Evolutionary conservation across 2,113 vertebrate genomes (phyloP).

Genomic region (Leucopternis melanops): DNA sequence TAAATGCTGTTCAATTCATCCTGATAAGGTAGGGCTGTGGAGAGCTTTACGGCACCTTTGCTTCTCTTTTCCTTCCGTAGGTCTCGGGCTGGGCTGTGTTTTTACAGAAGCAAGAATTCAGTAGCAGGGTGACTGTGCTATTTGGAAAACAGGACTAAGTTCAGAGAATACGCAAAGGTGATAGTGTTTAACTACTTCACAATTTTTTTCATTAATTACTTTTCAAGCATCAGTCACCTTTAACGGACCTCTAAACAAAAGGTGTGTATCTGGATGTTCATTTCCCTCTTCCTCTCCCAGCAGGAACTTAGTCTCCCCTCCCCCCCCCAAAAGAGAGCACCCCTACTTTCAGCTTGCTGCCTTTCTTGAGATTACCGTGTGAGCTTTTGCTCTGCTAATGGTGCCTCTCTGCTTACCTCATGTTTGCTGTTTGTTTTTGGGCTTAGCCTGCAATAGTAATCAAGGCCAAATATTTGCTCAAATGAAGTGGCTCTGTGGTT

Average conservation of each 20-base stretch:
- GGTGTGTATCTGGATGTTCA: neutral
- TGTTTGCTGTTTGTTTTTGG: conserved; percentile 57
- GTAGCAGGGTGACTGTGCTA: neutral
- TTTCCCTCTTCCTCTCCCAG: neutral
- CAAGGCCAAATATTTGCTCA: conserved; percentile 65
- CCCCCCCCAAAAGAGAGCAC: neutral
- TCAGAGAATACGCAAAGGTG: neutral
- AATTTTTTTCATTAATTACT: neutral
- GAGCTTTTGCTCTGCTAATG: neutral
- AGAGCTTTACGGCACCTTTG: neutral
- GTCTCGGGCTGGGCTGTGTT: neutral
- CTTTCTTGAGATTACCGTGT: neutral
- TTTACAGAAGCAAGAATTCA: neutral
- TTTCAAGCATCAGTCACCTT: neutral
- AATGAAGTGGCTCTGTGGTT: conserved; percentile 47
- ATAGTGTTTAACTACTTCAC: neutral
- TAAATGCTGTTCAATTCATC: neutral
- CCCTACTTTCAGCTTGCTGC: neutral
- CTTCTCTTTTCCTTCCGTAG: neutral
- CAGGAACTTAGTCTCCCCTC: neutral
- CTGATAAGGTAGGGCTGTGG: neutral
- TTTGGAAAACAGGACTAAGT: neutral
- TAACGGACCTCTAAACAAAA: neutral
- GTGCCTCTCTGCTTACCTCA: conserved; percentile 24
- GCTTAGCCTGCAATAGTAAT: conserved; percentile 44